Conservation (phyloP, 2,797 vertebrate genomes). For the Anguilla pacifica region DNA sequence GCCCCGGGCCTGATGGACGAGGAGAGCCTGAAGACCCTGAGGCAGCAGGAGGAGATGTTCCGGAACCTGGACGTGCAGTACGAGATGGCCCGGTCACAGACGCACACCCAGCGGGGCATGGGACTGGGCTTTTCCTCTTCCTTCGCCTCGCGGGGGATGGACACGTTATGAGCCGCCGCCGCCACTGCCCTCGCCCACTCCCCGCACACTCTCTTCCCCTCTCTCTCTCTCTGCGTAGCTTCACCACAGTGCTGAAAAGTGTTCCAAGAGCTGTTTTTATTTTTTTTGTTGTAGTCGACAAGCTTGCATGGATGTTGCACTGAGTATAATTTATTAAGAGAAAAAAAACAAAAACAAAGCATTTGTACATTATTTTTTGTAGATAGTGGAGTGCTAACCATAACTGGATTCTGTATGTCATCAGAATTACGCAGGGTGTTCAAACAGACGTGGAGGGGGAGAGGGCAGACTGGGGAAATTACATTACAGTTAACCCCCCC, state of each 20-base stretch:
- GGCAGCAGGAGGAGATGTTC: conserved; percentile 98
- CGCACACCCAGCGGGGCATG: conserved; percentile 96
- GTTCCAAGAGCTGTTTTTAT: conserved; percentile 59
- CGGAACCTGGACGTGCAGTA: conserved; percentile 96
- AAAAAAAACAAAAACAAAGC: conserved; percentile 55
- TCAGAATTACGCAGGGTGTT: conserved; percentile 49
- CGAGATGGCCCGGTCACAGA: conserved; percentile 97
- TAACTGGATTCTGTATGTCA: conserved; percentile 80
- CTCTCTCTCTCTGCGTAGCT: conserved; percentile 29
- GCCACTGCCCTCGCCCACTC: not conserved
- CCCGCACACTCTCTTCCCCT: conserved; percentile 27
- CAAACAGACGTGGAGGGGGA: conserved; percentile 40
- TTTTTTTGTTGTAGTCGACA: conserved; percentile 72
- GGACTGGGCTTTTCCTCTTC: conserved; percentile 92
- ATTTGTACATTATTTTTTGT: conserved; percentile 92
- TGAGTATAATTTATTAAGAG: conserved; percentile 93
- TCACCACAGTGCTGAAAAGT: conserved; percentile 59
- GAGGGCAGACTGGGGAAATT: conserved; percentile 54
- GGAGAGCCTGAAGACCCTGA: conserved; percentile 91
- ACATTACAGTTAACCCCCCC: conserved; percentile 51
- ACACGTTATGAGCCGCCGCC: conserved; percentile 79
- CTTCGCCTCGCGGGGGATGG: conserved; percentile 90
- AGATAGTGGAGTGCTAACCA: conserved; percentile 89
- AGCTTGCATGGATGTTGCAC: conserved; percentile 95
- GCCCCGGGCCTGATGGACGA: conserved; percentile 79